Conservation (phyloP, 2,797 vertebrate genomes). For the Lacerta viridis region DNA sequence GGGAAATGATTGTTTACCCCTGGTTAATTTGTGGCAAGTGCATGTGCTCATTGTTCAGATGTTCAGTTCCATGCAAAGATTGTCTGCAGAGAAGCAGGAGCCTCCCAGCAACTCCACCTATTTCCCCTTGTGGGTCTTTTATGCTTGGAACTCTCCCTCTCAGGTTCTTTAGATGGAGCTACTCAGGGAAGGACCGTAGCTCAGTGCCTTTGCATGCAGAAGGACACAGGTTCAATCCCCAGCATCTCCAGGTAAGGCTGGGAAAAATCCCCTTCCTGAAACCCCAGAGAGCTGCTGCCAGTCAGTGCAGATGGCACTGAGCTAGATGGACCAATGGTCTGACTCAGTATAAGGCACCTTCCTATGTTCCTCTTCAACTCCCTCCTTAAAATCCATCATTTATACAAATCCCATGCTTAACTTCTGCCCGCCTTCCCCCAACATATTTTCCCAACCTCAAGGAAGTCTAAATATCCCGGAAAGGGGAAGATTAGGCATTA, state of each 20-base stretch:
- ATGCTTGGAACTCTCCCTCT: too few relatives aligned
- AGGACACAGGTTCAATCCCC: too few relatives aligned
- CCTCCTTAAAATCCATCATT: not conserved
- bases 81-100: not conserved
- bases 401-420: not conserved
- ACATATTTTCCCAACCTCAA: not conserved
- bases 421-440: not conserved
- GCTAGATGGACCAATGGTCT: too few relatives aligned
- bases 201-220: too few relatives aligned
- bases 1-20: not conserved
- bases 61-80: not conserved
- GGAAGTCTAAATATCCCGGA: not conserved
- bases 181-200: too few relatives aligned
- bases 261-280: too few relatives aligned
- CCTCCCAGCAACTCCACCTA: not conserved
- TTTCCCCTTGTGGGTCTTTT: not conserved
- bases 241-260: too few relatives aligned
- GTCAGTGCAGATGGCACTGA: too few relatives aligned
- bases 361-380: too few relatives aligned
- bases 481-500: not conserved
- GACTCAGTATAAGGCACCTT: too few relatives aligned
- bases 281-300: too few relatives aligned
- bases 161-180: not conserved
- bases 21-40: conserved; percentile 21
- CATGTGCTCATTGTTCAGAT: not conserved